Evolutionary conservation across 2,888 invertebrate genomes (phyloP), one percentile per base, ranked within the genome.

Genomic region (Coremacera marginata): DNA sequence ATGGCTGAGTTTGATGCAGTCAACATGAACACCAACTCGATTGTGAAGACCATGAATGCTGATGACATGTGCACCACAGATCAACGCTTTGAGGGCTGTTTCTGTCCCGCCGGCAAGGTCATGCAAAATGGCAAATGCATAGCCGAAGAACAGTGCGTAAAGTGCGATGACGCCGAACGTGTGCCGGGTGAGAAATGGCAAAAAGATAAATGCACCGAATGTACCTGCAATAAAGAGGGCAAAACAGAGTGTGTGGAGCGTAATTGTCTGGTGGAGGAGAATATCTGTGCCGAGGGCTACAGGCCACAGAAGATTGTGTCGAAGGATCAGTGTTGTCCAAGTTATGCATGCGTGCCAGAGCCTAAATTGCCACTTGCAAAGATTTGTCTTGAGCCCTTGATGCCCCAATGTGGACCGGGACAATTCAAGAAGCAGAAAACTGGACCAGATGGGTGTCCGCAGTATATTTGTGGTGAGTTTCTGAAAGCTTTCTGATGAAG

Each of bases 101-200:
- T 94, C 91, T 97, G 97, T 89, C 94, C 96, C 0, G 89, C 92
- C 70, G 94, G 94, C 78, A 92, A 93, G 88, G 93, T 94, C 0
- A 90, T 94, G 80, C 91, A 93, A 76, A 93, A 94, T 84, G 93
- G 92, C 78, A 93, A 92, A 5, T 97, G 97, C 84, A 92, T 96
- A 0, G 90, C 91, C 11, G 92, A 92, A 51, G 89, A 89, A 62
- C 91, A 92, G 82, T 95, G 95, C 87, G 91, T 92, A 83, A 92
- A 94, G 0, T 96, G 96, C 83, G 96, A 96, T 83, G 92, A 93
- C 4, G 92, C 92, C 68, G 91, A 92, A 0, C 94, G 94, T 85
- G 88, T 91, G 76, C 88, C 92, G 78, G 95, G 94, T 76, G 93
- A 94, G 55, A 86, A 86, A 7, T 94, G 94, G 94, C 86, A 90